phyloP scores from a whole-genome alignment of 2,888 invertebrate genomes.

The Platycheirus rosarum region DNA sequence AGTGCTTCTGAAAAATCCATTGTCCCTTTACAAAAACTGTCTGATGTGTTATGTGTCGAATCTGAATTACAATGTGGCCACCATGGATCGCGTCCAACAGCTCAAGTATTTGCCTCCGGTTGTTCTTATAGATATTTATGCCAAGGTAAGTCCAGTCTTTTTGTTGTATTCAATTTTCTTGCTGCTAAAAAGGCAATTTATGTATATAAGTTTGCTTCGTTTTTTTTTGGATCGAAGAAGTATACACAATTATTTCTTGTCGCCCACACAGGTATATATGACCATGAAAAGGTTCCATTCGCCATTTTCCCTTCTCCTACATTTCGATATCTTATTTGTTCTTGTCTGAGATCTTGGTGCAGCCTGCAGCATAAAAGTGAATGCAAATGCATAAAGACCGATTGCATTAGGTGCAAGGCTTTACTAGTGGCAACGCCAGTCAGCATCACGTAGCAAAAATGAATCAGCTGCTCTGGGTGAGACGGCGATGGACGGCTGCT shows the following conservation, averaged over 20 bases:
- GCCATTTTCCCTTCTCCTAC: not conserved
- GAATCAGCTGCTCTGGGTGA: constrained; percentile 54
- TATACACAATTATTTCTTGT: not conserved
- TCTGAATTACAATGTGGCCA: constrained; percentile 79
- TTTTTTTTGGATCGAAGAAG: not conserved
- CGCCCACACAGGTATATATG: constrained; percentile 19
- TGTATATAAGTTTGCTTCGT: not conserved
- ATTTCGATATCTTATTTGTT: not conserved
- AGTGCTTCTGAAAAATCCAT: constrained; percentile 76
- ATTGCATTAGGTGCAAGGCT: constrained; percentile 11
- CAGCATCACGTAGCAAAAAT: constrained; percentile 33
- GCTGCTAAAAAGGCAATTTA: constrained; percentile 11
- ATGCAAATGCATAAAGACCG: constrained; percentile 44
- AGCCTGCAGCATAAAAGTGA: constrained; percentile 52
- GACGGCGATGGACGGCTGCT: not conserved
- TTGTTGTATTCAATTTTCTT: not conserved
- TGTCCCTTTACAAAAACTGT: constrained; percentile 79
- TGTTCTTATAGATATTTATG: constrained; percentile 81
- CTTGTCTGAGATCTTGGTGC: constrained; percentile 12
- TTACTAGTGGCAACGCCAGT: constrained; percentile 21
- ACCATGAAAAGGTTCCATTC: constrained; percentile 30
- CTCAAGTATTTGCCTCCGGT: constrained; percentile 80
- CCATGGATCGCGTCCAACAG: constrained; percentile 79
- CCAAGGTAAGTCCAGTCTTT: constrained; percentile 78
- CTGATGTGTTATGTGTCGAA: constrained; percentile 78